Evolutionary conservation across 2,888 invertebrate species (phyloP).

Genomic region (Stenodera caucasica): DNA sequence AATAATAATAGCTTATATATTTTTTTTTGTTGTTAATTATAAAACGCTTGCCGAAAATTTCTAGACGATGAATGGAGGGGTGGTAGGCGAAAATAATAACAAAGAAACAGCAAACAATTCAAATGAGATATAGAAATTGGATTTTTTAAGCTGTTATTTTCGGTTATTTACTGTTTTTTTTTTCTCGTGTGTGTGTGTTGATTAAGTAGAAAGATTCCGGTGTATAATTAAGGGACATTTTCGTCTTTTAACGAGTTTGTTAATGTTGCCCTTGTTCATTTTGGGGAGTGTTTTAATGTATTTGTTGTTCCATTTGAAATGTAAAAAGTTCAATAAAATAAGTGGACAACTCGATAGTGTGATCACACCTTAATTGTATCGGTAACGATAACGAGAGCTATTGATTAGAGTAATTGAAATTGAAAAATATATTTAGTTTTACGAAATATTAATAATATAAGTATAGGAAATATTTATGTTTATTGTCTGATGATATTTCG

Average conservation of each 20-base stretch:
- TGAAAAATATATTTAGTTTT: no score
- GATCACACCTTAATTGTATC: background rate
- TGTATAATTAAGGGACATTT: slow-evolving; percentile 31
- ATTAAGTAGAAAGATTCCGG: slow-evolving; percentile 24
- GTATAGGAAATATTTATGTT: no score
- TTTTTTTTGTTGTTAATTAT: slow-evolving; percentile 17
- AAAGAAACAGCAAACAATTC: slow-evolving; percentile 13
- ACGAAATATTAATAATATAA: no score
- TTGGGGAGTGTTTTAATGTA: slow-evolving; percentile 23
- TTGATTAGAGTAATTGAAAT: background rate
- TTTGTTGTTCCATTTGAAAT: slow-evolving; percentile 9
- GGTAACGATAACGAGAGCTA: background rate
- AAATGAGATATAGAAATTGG: slow-evolving; percentile 25
- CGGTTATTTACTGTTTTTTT: slow-evolving; percentile 10
- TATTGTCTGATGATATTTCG: no score
- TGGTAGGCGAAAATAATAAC: background rate
- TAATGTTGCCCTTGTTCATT: slow-evolving; percentile 27
- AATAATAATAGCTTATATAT: no score
- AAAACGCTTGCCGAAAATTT: slow-evolving; percentile 10
- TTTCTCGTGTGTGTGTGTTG: slow-evolving; percentile 13
- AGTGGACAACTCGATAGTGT: background rate
- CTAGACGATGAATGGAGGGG: background rate
- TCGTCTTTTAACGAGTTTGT: slow-evolving; percentile 26
- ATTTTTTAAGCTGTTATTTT: slow-evolving; percentile 1
- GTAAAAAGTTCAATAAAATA: background rate